Conservation (phyloP, 2,888 invertebrate species). For the Galerucella pusilla region DNA sequence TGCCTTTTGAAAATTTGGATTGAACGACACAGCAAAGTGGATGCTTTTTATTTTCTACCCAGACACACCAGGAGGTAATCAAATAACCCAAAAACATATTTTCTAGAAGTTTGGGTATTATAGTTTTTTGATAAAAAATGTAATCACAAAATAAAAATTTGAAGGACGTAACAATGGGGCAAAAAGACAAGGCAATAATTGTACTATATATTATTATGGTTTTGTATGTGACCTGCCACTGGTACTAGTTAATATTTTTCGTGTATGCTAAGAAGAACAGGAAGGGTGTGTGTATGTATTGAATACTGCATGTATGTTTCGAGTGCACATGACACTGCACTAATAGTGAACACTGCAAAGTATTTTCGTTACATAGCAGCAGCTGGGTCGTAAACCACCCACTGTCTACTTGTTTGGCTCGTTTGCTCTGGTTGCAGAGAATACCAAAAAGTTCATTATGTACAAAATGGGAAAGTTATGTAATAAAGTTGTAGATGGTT, state of each 20-base stretch:
- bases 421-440: conserved; percentile 6
- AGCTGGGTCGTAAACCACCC: conserved; percentile 17
- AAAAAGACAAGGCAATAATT: too few species aligned
- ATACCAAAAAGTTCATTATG: neutral
- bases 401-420: conserved; percentile 3
- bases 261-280: neutral
- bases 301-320: conserved; percentile 12
- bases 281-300: conserved; percentile 17
- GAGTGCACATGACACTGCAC: conserved; percentile 26
- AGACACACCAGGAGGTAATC: too few species aligned
- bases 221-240: conserved; percentile 3
- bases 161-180: too few species aligned
- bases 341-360: conserved; percentile 9
- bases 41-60: too few species aligned
- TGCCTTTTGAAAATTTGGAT: too few species aligned
- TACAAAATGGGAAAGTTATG: neutral
- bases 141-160: too few species aligned
- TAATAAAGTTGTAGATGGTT: neutral
- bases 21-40: too few species aligned
- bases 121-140: too few species aligned
- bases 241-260: neutral
- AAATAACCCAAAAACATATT: too few species aligned
- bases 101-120: too few species aligned
- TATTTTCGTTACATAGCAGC: conserved; percentile 25
- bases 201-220: neutral